Evolutionary conservation across 1,140 invertebrate genomes (phyloP), one percentile per base, ranked within the genome.

Genomic region (Drosophila paulistorum): DNA sequence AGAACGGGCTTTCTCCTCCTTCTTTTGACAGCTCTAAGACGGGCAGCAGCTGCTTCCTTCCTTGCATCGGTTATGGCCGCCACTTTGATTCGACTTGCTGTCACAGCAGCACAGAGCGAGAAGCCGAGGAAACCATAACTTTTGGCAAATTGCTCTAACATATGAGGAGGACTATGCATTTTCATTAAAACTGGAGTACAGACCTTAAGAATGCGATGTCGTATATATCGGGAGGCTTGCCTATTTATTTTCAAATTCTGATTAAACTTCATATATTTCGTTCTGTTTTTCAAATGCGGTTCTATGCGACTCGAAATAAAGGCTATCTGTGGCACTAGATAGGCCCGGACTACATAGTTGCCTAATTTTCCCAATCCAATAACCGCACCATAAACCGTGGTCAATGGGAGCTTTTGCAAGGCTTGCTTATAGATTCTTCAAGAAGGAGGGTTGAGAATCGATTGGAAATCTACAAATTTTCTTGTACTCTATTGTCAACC

Each of bases 341-440:
- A 82, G 13, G 51, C 48, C 0, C 60, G 57, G 2, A 82, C 59
- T 5, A 42, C 51, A 48, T 60, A 54, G 7, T 60, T 64, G 2
- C 79, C 79, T 51, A 82, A 14, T 35, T 82, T 82, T 7, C 62
- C 60, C 1, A 82, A 26, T 4, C 79, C 79, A 30, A 82, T 64
- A 7, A 82, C 60, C 10, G 67, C 65, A 0, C 79, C 79, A 23
- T 68, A 82, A 39, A 82, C 13, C 3, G 79, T 82, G 7, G 67
- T 68, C 7, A 79, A 54, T 7, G 57, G 14, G 3, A 14, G 1
- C 20, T 13, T 74, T 7, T 10, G 3, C 0, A 79, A 41, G 2
- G 57, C 77, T 4, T 1, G 3, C 11, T 66, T 75, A 26, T 82
- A 82, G 7, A 78, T 0, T 3, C 79, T 82, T 30, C 14, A 35